These are phyloP conservation scores for Silurus aristotelis DNA, from an alignment of 2,797 vertebrate genomes.

Conservation along the genomic window DNA sequence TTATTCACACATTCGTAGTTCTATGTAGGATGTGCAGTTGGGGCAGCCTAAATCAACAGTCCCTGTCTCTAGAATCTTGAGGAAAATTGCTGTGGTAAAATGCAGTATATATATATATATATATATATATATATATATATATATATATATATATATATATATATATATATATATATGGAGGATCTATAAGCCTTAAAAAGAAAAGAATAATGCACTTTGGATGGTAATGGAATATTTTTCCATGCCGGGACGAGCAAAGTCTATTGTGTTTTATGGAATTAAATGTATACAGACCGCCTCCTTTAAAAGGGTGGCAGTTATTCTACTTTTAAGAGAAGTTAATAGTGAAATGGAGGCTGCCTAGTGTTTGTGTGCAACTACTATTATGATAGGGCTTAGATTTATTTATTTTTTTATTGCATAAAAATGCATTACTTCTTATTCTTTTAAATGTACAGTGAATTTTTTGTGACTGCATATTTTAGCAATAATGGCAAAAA, in stretches of 20 bases:
- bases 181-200: no score
- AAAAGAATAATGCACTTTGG: neutral
- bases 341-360: neutral
- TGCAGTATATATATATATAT: no score
- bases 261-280: neutral
- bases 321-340: neutral
- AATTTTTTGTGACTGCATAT: no score
- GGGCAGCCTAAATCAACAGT: neutral
- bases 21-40: no score
- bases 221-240: neutral
- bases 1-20: no score
- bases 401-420: neutral
- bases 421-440: no score
- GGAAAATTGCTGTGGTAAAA: neutral
- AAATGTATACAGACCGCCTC: neutral
- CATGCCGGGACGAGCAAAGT: neutral
- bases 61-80: no score
- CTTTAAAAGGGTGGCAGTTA: neutral
- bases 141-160: no score
- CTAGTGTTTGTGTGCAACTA: neutral
- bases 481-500: neutral
- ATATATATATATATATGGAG: no score
- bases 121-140: no score
- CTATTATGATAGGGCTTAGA: neutral
- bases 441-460: neutral